phyloP scores from a whole-genome alignment of 2,797 vertebrate species.

The Neosilurus mollespiculum region DNA sequence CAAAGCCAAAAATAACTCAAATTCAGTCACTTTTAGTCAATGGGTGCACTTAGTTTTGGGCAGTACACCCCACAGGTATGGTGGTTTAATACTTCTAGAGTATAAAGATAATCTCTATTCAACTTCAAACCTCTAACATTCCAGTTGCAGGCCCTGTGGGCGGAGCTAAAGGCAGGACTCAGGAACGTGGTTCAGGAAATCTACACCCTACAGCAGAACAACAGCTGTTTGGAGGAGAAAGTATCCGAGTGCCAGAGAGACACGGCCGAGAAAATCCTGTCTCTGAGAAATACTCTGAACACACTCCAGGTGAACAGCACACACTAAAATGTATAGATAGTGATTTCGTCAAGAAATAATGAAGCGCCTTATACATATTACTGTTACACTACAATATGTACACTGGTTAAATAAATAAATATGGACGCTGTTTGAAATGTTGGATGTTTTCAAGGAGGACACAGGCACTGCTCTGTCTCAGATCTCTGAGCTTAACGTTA shows the following conservation, averaged over 20 bases:
- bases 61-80: not conserved
- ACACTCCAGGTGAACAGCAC: conserved; percentile 83
- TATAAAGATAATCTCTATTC: not conserved
- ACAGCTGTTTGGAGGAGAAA: conserved; percentile 85
- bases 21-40: not conserved
- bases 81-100: not conserved
- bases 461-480: conserved; percentile 84
- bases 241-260: conserved; percentile 84
- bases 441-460: conserved; percentile 79
- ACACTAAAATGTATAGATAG: not conserved
- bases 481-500: conserved; percentile 85
- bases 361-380: not conserved
- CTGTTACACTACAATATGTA: not conserved
- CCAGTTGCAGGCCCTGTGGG: conserved; percentile 91
- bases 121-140: not conserved
- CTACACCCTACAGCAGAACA: conserved; percentile 82
- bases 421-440: not conserved
- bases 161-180: conserved; percentile 88
- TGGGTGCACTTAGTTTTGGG: not conserved
- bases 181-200: conserved; percentile 84
- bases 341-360: too few relatives aligned
- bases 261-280: conserved; percentile 88
- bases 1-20: not conserved
- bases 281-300: conserved; percentile 91
- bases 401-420: not conserved